Base-by-base conservation (phyloP, 2,888 invertebrate species). In the Drosophila acutilabella region DNA sequence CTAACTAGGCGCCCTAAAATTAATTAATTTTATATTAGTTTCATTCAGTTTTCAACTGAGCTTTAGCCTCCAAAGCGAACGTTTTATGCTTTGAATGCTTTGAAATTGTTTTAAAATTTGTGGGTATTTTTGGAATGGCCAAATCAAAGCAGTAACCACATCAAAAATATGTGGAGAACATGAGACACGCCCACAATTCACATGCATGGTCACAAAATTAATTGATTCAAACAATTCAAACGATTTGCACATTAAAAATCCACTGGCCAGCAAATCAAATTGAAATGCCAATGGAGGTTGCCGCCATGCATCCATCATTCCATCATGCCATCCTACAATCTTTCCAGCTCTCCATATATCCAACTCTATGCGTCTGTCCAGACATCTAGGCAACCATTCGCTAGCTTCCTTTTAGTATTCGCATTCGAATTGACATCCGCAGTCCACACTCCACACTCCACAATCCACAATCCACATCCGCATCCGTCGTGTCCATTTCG, bases 161-260 rank as follows among this genome's bases (percentile, higher is more conserved):
- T 11, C 4, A 16, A 38, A 26, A 20, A 26, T 26, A 6, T 23
- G 30, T 2, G 30, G 18, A 10, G 36, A 44, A 20, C 30, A 4
- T 53, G 30, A 6, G 41, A 3, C 18, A 30, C 38, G 57, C 42
- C 48, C 44, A 50, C 52, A 59, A 53, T 48, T 59, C 73, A 57
- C 56, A 60, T 64, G 59, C 71, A 74, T 78, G 84, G 54, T 65
- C 54, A 67, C 68, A 72, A 78, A 84, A 81, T 82, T 76, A 88
- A 82, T 82, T 88, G 85, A 84, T 88, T 88, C 76, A 73, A 82
- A 88, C 81, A 79, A 88, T 81, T 81, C 70, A 72, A 81, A 78
- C 88, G 78, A 87, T 84, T 82, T 81, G 88, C 81, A 70, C 81
- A 82, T 88, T 82, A 81, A 87, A 82, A 81, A 58, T 62, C 60